These are phyloP conservation scores for Characodon lateralis DNA, from an alignment of 2,797 vertebrate genomes.

Conservation along the genomic window DNA sequence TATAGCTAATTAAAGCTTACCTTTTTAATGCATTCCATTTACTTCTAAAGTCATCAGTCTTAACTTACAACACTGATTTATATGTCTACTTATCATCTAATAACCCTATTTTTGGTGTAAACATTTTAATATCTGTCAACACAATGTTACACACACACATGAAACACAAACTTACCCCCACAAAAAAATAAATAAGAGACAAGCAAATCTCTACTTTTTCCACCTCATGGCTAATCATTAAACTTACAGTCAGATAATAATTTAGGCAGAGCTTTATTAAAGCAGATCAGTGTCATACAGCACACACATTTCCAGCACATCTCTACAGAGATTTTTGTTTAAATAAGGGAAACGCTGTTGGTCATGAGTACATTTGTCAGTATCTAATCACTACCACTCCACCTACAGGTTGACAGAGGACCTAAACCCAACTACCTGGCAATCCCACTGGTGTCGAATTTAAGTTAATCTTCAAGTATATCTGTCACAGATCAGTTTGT, in stretches of 20 bases:
- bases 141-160: neutral
- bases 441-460: conserved; percentile 23
- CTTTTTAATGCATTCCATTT: neutral
- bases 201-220: neutral
- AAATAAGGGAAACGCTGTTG: conserved; percentile 48
- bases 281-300: conserved; percentile 56
- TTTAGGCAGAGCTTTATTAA: conserved; percentile 74
- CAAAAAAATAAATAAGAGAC: neutral
- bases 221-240: neutral
- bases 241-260: conserved; percentile 25
- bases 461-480: conserved; percentile 35
- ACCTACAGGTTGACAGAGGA: conserved; percentile 15
- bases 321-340: conserved; percentile 60
- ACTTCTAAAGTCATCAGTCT: neutral
- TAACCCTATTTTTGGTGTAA: neutral
- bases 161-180: neutral
- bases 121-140: neutral
- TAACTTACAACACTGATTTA: neutral
- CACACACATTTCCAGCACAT: conserved; percentile 47
- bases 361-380: conserved; percentile 35
- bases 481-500: conserved; percentile 33
- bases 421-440: conserved; percentile 8
- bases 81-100: neutral
- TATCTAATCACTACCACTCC: conserved; percentile 21
- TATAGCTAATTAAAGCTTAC: neutral